Evolutionary conservation across 2,113 vertebrate species (phyloP).

Genomic region (Carollia perspicillata): DNA sequence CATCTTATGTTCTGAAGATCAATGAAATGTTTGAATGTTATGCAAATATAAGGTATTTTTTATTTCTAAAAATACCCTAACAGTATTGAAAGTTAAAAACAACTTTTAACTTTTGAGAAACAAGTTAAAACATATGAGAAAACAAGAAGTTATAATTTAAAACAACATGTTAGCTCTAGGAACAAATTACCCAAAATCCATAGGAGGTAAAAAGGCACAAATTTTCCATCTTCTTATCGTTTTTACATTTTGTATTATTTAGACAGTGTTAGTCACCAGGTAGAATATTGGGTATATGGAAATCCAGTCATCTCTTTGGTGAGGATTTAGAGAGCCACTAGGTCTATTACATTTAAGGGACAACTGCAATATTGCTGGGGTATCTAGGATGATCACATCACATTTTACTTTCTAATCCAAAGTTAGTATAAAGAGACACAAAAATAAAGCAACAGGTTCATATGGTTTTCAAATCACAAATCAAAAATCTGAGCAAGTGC

Average conservation of each 20-base stretch:
- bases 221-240: not conserved
- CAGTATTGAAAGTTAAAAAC: constrained; percentile 39
- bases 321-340: not conserved
- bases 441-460: constrained; percentile 32
- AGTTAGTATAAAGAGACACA: constrained; percentile 31
- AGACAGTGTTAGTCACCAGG: not conserved
- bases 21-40: constrained; percentile 41
- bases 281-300: constrained; percentile 1
- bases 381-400: constrained; percentile 8
- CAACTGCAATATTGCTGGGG: not conserved
- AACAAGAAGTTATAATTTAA: not conserved
- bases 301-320: not conserved
- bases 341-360: constrained; percentile 22
- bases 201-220: constrained; percentile 10
- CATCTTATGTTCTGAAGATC: not conserved
- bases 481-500: constrained; percentile 32
- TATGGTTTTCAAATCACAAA: constrained; percentile 52
- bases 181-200: constrained; percentile 38
- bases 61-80: constrained; percentile 42
- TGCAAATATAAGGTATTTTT: constrained; percentile 36
- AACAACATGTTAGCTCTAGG: constrained; percentile 34
- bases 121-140: constrained; percentile 37
- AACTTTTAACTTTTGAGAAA: too few species aligned
- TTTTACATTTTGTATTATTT: constrained; percentile 54
- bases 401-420: constrained; percentile 29